Base-by-base conservation (phyloP, 2,888 invertebrate species). In the Morpho achilles region DNA sequence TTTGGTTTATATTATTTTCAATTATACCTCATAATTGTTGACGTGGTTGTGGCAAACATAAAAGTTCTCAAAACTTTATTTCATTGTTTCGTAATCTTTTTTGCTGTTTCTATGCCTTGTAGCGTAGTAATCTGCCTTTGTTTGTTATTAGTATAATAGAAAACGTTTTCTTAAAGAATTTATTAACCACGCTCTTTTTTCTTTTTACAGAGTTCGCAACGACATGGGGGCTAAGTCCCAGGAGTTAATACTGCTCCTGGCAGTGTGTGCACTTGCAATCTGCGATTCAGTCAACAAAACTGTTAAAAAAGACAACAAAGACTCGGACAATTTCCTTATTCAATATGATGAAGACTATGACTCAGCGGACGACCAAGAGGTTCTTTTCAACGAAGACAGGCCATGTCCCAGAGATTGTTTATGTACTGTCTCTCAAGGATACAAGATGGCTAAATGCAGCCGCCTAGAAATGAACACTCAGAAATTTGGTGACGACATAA, bases 391-490 rank as follows among this genome's bases (percentile, higher is more conserved):
- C 68, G 89, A 88, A 70, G 83, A 87, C 75, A 88, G 75, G 66
- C 91, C 92, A 58, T 94, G 94, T 73, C 93, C 94, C 54, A 89
- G 93, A 71, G 92, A 93, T 75, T 94, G 94, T 79, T 83, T 91
- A 68, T 94, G 94, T 75, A 87, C 89, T 68, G 90, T 91, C 72
- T 92, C 91, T 63, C 92, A 92, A 72, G 92, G 91, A 75, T 93
- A 92, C 77, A 82, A 91, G 72, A 92, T 92, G 74, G 94, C 91
- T 65, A 94, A 93, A 73, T 95, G 95, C 88, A 93, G 92, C 76
- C 92, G 94, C 75, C 86, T 95, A 72, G 93, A 94, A 79, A 82
- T 92, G 59, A 93, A 93, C 53, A 92, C 92, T 45, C 94, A 94
- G 72, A 92, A 92, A 69, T 95, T 95, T 74, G 92, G 93, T 59